Evolutionary conservation across 1,140 invertebrate species (phyloP).

Genomic region (Phortica variegata): DNA sequence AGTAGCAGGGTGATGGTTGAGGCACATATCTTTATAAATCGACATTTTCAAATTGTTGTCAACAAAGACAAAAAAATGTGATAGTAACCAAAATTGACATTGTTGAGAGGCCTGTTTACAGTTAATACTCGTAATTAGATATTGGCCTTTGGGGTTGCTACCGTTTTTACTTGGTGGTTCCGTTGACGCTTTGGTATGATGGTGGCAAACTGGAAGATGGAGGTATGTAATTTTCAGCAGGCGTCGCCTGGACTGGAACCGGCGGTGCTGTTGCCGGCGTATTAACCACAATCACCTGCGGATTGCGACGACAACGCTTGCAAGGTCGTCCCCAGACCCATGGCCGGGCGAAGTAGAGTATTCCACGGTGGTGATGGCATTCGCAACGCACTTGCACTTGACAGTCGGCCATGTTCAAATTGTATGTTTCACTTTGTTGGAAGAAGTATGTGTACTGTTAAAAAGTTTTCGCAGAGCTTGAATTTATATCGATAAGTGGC

Average conservation of each 20-base stretch:
- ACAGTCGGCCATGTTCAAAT: not conserved
- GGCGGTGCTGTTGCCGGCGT: slow-evolving; percentile 20
- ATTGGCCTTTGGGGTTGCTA: too few species aligned
- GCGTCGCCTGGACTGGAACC: slow-evolving; percentile 19
- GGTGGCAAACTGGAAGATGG: slow-evolving; percentile 17
- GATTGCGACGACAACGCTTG: slow-evolving; percentile 33
- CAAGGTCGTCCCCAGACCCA: slow-evolving; percentile 34
- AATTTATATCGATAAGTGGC: slow-evolving; percentile 21
- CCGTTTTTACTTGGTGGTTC: slow-evolving; percentile 14
- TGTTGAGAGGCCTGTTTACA: too few species aligned
- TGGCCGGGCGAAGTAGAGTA: slow-evolving; percentile 11
- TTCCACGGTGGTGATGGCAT: slow-evolving; percentile 28
- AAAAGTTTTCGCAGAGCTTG: not conserved
- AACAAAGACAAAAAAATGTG: too few species aligned
- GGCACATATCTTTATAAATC: too few species aligned
- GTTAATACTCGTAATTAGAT: too few species aligned
- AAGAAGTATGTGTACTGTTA: slow-evolving; percentile 5
- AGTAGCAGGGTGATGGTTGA: too few species aligned
- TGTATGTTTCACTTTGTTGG: not conserved
- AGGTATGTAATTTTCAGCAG: slow-evolving; percentile 6
- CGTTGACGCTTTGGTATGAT: slow-evolving; percentile 19
- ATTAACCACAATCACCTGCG: slow-evolving; percentile 22
- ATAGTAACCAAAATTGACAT: too few species aligned
- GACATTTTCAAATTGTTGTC: too few species aligned
- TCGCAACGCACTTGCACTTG: slow-evolving; percentile 32